Evolutionary conservation across 1,140 invertebrate genomes (phyloP), one percentile per base, ranked within the genome.

Genomic region (Epicauta chinensis): DNA sequence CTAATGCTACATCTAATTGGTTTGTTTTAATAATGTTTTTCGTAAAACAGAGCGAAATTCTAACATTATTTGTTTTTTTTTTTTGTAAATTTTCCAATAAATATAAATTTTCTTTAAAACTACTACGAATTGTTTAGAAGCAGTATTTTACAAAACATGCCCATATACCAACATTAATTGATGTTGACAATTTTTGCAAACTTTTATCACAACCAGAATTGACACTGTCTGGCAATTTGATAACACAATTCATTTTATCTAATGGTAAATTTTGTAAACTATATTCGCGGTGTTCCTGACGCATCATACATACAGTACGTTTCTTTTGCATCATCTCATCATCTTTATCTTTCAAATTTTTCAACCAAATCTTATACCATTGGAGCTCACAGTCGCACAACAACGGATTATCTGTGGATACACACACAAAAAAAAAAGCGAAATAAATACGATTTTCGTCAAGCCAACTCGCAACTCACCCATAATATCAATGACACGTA

Each of bases 251-350:
- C 85, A 90, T 89, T 62, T 80, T 81, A 51, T 88, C 84, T 42
- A 87, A 71, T 1, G 88, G 88, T 74, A 91, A 81, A 66, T 82
- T 82, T 60, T 86, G 83, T 31, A 91, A 78, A 57, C 78, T 81
- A 71, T 89, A 92, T 65, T 92, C 87, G 15, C 86, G 77, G 64
- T 86, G 84, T 64, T 89, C 86, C 57, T 73, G 75, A 15, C 73
- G 64, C 81, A 88, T 85, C 32, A 79, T 84, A 69, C 88, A 91
- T 16, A 89, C 75, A 0, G 87, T 88, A 37, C 86, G 78, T 66
- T 89, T 89, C 73, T 89, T 89, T 58, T 87, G 83, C 79, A 89
- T 89, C 76, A 85, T 83, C 62, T 90, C 87, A 65, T 89, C 87
- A 58, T 91, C 87, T 47, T 85, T 81, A 65, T 87, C 81, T 39